Conservation (phyloP, 2,888 invertebrate genomes). For the Aproaerema taeniolella region DNA sequence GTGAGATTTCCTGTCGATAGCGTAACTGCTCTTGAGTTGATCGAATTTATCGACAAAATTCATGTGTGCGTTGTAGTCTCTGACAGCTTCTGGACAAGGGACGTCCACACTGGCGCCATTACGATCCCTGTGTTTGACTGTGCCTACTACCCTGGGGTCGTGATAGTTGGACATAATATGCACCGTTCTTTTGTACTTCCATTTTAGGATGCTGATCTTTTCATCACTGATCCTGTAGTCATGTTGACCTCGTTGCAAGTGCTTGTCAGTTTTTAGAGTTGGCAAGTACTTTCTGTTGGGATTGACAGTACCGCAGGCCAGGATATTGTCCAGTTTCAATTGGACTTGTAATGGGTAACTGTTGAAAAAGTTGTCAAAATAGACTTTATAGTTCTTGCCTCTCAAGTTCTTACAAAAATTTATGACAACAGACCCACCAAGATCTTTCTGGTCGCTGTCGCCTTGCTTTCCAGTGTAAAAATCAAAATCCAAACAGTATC, state of each 20-base stretch:
- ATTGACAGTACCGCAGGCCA: conserved; percentile 16
- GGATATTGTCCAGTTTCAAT: conserved; percentile 11
- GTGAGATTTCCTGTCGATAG: conserved; percentile 19
- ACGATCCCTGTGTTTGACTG: conserved; percentile 11
- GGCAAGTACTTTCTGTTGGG: conserved; percentile 10
- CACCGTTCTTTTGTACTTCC: conserved; percentile 19
- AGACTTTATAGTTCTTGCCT: conserved; percentile 12
- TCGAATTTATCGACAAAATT: conserved; percentile 24
- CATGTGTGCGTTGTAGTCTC: conserved; percentile 19
- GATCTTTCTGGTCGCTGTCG: conserved; percentile 11
- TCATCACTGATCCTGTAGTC: conserved; percentile 15
- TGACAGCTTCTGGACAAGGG: conserved; percentile 18
- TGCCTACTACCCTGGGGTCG: conserved; percentile 15
- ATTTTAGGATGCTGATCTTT: conserved; percentile 14
- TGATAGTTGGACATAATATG: conserved; percentile 17
- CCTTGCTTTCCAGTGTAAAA: conserved; percentile 17
- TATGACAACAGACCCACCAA: conserved; percentile 15
- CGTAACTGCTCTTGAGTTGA: conserved; percentile 20
- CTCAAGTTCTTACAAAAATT: conserved; percentile 11
- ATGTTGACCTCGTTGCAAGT: conserved; percentile 11
- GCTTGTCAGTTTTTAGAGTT: conserved; percentile 10
- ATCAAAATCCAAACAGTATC: conserved; percentile 17
- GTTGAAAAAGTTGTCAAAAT: conserved; percentile 19
- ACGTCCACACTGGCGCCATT: conserved; percentile 14
- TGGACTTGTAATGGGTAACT: conserved; percentile 16